Conservation (phyloP, 30 jellyfish, hydroid and myxozoan genomes). For the Sanderia malayensis region DNA sequence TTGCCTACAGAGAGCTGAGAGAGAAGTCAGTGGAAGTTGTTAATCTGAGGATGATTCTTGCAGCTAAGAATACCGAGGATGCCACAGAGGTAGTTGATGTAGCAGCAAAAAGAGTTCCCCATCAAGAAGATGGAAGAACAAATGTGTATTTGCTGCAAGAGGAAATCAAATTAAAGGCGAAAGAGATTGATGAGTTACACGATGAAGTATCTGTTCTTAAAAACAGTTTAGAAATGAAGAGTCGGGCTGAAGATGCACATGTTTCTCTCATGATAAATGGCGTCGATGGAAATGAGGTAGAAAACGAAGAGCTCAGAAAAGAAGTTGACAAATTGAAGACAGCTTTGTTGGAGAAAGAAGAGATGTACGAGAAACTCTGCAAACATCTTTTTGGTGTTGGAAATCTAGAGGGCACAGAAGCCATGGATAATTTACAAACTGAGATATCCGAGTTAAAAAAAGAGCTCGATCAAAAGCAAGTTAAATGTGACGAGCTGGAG, state of each 20-base stretch:
- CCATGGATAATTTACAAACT: conserved; percentile 1
- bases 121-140: conserved; percentile 18
- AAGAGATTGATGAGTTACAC: conserved; percentile 24
- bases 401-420: conserved; percentile 6
- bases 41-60: conserved; percentile 63
- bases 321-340: conserved; percentile 17
- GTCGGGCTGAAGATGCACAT: neutral
- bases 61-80: conserved; percentile 61
- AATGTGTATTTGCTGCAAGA: conserved; percentile 34
- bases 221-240: conserved; percentile 21
- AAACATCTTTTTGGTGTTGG: conserved; percentile 56
- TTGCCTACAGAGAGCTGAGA: conserved; percentile 72
- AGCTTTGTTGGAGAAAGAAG: conserved; percentile 33
- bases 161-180: conserved; percentile 9
- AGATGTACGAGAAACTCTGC: conserved; percentile 41
- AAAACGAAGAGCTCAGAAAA: conserved; percentile 26
- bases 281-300: conserved; percentile 31
- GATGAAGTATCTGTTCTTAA: conserved; percentile 29
- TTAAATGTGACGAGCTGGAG: conserved; percentile 29
- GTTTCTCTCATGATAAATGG: conserved; percentile 29
- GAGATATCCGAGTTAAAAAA: conserved; percentile 18
- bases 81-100: neutral
- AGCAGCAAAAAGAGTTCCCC: neutral
- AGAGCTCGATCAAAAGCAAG: conserved; percentile 20
- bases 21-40: conserved; percentile 78